Base-by-base conservation (phyloP, 1,140 invertebrate species). In the Trichogramma pretiosum region DNA sequence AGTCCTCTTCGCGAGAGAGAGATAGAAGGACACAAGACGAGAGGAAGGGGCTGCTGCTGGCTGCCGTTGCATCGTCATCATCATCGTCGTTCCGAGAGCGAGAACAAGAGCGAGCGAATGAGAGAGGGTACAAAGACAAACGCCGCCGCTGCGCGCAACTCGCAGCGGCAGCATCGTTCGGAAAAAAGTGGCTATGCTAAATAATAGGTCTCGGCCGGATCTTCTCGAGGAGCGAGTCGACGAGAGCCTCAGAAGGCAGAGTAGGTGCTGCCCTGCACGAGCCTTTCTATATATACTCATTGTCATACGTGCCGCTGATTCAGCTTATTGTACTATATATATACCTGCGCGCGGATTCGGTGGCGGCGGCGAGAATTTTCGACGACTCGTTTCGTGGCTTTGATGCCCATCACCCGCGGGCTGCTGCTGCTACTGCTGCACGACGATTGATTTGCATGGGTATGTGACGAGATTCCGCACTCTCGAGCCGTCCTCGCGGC, bases 141-240 rank as follows among this genome's bases (percentile, higher is more conserved):
- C 57, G 60, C 59, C 61, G 63, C 62, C 62, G 57, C 56, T 7
- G 24, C 56, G 59, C 49, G 44, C 47, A 54, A 43, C 36, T 42
- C 14, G 18, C 38, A 11, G 14, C 21, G 38, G 22, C 5, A 37
- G 34, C 24, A 28, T 11, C 11, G 5, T 5, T 44, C 43, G 50
- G 46, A 59, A 59, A 63, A 70, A 66, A 67, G 63, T 62, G 60
- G 61, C 66, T 68, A 70, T 65, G 65, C 64, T 63, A 70, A 72
- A 70, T 72, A 68, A 70, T 67, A 70, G 65, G 65, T 56, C 58
- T 57, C 44, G 28, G 35, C 48, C 53, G 54, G 47, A 54, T 56
- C 56, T n/a, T n/a, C n/a, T n/a, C n/a, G n/a, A n/a, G n/a, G n/a
- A n/a, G n/a, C n/a, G n/a, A n/a, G n/a, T n/a, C n/a, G n/a, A n/a